phyloP scores from a whole-genome alignment of 1,140 invertebrate genomes.

The Centruroides sculpturatus region DNA sequence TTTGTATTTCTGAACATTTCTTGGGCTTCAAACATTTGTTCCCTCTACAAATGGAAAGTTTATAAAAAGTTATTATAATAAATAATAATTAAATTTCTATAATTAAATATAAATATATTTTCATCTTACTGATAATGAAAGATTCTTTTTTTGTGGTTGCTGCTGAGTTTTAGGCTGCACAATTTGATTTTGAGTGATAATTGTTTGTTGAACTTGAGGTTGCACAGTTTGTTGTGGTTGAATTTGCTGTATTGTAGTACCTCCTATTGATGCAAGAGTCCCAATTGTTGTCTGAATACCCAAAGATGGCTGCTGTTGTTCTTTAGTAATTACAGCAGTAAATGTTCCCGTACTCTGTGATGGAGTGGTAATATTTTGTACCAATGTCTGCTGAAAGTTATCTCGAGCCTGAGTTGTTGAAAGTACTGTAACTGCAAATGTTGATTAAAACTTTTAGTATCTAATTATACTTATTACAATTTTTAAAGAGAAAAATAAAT shows the following conservation, averaged over 20 bases:
- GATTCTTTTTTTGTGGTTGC: slow-evolving; percentile 34
- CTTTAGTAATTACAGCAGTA: no score
- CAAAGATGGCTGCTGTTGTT: no score
- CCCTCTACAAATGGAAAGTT: slow-evolving; percentile 38
- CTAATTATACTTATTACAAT: no score
- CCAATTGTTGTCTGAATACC: slow-evolving; percentile 1
- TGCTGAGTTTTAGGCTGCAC: slow-evolving; percentile 7
- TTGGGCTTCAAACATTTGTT: slow-evolving; percentile 92
- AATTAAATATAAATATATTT: not conserved
- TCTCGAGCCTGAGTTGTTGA: slow-evolving; percentile 3
- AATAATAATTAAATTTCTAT: not conserved
- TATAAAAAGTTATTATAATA: not conserved
- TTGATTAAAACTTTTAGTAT: no score
- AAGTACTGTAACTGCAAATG: not conserved
- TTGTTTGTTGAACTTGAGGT: slow-evolving; percentile 1
- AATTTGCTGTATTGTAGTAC: slow-evolving; percentile 1
- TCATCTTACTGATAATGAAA: slow-evolving; percentile 36
- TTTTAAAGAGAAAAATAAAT: no score
- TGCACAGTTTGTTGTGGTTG: slow-evolving; percentile 8
- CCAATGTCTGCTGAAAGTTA: slow-evolving; percentile 3
- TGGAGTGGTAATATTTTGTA: not conserved
- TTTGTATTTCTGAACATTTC: slow-evolving; percentile 95
- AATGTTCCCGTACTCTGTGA: not conserved
- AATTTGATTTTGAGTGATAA: not conserved
- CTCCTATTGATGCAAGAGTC: slow-evolving; percentile 1